Conservation (phyloP, 2,113 vertebrate species). For the Albula goreensis region DNA sequence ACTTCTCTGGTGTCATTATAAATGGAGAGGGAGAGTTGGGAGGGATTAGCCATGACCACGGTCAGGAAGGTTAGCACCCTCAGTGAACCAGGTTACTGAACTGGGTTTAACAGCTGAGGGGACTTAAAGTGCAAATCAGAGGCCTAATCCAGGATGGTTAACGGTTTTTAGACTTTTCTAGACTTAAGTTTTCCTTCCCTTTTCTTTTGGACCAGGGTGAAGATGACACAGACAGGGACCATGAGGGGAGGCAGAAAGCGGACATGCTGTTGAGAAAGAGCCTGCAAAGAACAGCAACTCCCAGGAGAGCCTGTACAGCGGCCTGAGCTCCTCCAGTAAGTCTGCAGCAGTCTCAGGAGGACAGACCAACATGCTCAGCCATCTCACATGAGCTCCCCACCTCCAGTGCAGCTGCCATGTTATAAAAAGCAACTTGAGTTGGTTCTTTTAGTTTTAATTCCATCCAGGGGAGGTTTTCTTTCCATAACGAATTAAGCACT, state of each 20-base stretch:
- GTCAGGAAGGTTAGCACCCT: not conserved
- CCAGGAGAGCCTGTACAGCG: slow-evolving; percentile 87
- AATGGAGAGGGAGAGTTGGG: not conserved
- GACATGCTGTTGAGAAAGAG: slow-evolving; percentile 64
- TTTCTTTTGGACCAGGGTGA: slow-evolving; percentile 66
- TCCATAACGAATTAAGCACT: too few relatives aligned
- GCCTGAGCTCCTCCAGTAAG: slow-evolving; percentile 90
- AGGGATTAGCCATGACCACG: not conserved
- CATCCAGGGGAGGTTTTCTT: not conserved
- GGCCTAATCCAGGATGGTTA: not conserved
- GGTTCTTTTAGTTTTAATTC: not conserved
- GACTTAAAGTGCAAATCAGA: not conserved
- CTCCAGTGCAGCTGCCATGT: not conserved
- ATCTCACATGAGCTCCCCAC: not conserved
- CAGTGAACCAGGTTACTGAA: not conserved
- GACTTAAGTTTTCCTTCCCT: not conserved
- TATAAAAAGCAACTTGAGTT: not conserved
- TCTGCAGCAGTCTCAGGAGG: not conserved
- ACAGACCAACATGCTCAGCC: too few relatives aligned
- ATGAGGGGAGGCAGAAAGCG: slow-evolving; percentile 71
- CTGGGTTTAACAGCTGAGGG: not conserved
- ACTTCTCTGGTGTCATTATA: not conserved
- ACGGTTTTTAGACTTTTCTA: not conserved
- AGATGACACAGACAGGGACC: slow-evolving; percentile 72
- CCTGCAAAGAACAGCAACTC: slow-evolving; percentile 79